These are phyloP conservation scores for Lepisosteus osseus DNA, from an alignment of 2,113 vertebrate genomes.

Conservation along the genomic window DNA sequence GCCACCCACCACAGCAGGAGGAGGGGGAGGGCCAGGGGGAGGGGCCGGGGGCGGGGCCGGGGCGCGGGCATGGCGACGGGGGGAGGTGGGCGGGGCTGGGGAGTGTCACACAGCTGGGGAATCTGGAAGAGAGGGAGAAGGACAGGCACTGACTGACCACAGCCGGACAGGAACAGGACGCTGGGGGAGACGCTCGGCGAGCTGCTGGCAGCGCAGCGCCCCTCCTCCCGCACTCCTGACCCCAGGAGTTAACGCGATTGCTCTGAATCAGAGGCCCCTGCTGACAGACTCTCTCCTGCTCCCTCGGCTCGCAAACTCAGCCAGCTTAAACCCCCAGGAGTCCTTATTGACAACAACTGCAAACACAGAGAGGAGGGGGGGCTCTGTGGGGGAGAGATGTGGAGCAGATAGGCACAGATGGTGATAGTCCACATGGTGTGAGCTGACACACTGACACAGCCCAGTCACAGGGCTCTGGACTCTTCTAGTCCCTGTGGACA, in stretches of 20 bases:
- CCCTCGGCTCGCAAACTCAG: slow-evolving; percentile 44
- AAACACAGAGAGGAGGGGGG: not conserved
- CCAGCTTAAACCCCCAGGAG: slow-evolving; percentile 56
- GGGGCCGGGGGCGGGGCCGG: slow-evolving; percentile 70
- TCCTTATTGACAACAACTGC: slow-evolving; percentile 39
- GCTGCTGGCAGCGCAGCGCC: slow-evolving; percentile 18
- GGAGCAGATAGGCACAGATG: no score
- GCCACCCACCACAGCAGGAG: slow-evolving; percentile 44
- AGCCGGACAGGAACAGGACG: slow-evolving; percentile 46
- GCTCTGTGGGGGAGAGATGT: slow-evolving; percentile 19
- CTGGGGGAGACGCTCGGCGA: slow-evolving; percentile 22
- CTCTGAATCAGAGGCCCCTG: slow-evolving; percentile 54
- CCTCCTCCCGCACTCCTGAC: slow-evolving; percentile 38
- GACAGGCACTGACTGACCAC: slow-evolving; percentile 16
- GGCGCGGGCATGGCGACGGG: slow-evolving; percentile 71
- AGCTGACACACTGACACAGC: no score
- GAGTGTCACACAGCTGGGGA: slow-evolving; percentile 57
- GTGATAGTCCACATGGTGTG: no score
- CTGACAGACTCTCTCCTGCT: slow-evolving; percentile 26
- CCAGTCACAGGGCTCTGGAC: no score
- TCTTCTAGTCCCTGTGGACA: no score
- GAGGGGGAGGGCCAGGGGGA: slow-evolving; percentile 75
- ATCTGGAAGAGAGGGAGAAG: not conserved
- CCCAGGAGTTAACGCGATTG: slow-evolving; percentile 56
- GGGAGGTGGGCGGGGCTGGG: slow-evolving; percentile 55